These are phyloP conservation scores for Pogoniulus pusillus DNA, from an alignment of 2,797 vertebrate genomes.

Conservation along the genomic window DNA sequence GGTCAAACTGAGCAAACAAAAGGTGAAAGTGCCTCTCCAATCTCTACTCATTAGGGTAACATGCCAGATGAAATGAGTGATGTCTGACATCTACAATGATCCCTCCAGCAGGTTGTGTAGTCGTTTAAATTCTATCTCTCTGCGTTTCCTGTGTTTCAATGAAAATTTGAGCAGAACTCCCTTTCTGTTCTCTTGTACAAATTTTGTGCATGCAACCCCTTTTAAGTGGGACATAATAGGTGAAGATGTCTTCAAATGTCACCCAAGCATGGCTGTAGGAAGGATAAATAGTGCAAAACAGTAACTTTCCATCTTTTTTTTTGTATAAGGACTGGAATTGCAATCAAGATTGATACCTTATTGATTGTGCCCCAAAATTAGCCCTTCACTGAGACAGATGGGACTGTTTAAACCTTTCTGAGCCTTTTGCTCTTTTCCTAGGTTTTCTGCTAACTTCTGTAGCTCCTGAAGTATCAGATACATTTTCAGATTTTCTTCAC, in stretches of 20 bases:
- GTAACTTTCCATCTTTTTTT: background rate
- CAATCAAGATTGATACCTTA: background rate
- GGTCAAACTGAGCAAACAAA: background rate
- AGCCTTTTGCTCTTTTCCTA: background rate
- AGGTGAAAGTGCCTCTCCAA: background rate
- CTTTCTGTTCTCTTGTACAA: background rate
- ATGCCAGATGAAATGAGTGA: accelerated
- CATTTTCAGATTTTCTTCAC: background rate
- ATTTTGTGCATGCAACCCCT: background rate
- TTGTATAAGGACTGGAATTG: background rate
- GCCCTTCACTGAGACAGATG: background rate
- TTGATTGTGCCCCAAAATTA: background rate
- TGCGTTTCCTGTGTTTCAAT: background rate
- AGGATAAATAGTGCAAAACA: background rate
- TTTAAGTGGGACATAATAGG: background rate
- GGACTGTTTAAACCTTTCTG: background rate
- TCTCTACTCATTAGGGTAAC: background rate
- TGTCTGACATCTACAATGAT: background rate
- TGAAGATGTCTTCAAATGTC: background rate
- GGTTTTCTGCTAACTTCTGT: background rate
- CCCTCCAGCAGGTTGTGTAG: background rate
- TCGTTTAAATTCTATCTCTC: background rate
- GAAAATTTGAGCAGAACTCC: background rate
- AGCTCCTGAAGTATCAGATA: background rate
- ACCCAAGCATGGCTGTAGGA: background rate